phyloP scores from a whole-genome alignment of 2,113 vertebrate genomes.

The Corythornis madagascariensis region DNA sequence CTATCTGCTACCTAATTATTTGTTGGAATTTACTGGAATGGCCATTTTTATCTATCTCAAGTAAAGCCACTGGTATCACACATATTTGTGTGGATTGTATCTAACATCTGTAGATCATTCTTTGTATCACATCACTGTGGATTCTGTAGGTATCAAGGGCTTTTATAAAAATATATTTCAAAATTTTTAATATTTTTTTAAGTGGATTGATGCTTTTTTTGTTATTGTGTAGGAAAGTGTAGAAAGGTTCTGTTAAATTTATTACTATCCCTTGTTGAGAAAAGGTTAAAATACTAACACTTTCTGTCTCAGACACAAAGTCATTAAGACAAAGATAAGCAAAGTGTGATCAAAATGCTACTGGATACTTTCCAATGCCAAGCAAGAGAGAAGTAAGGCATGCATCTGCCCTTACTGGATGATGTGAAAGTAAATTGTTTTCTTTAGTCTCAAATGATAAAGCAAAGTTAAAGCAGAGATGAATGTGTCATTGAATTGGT shows the following conservation, averaged over 20 bases:
- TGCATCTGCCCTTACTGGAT: background rate
- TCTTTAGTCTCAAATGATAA: background rate
- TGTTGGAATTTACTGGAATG: background rate
- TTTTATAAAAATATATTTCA: background rate
- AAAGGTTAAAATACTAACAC: background rate
- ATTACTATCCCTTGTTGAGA: background rate
- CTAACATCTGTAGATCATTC: background rate
- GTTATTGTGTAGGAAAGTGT: background rate
- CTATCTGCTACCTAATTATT: background rate
- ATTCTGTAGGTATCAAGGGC: background rate
- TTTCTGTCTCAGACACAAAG: background rate
- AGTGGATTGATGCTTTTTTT: background rate
- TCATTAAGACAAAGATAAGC: background rate
- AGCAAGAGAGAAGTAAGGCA: background rate
- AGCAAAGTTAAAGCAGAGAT: background rate
- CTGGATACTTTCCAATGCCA: background rate
- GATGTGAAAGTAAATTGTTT: background rate
- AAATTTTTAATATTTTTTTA: background rate
- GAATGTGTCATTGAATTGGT: background rate
- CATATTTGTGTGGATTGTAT: background rate
- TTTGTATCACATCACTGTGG: background rate
- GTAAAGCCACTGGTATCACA: background rate
- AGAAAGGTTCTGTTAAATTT: background rate
- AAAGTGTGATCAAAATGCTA: background rate
- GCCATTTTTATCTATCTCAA: background rate